Conservation (phyloP, 2,888 invertebrate genomes). For the Oscheius myriophilus region DNA sequence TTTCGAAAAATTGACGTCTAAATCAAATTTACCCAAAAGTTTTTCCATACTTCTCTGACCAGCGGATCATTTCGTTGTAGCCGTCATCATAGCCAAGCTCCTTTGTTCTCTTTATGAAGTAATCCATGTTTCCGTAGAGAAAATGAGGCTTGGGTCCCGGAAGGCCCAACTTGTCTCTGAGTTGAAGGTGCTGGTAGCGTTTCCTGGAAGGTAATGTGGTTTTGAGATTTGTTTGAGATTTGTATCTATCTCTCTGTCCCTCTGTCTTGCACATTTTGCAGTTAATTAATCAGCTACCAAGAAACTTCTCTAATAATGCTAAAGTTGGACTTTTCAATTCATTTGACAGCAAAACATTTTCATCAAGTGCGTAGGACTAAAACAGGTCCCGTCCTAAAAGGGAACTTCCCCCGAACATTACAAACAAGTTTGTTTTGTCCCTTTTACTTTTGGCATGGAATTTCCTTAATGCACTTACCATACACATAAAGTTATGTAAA, state of each 20-base stretch:
- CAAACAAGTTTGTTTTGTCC: too few relatives aligned
- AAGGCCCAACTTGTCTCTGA: constrained; percentile 34
- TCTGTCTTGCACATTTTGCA: too few relatives aligned
- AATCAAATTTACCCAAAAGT: constrained; percentile 21
- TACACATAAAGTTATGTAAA: constrained; percentile 9
- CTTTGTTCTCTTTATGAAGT: constrained; percentile 34
- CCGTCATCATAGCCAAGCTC: constrained; percentile 40
- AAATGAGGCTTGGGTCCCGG: constrained; percentile 40
- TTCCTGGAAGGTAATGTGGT: background rate
- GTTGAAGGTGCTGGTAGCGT: constrained; percentile 6
- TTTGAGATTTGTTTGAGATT: too few relatives aligned
- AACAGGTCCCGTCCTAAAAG: too few relatives aligned
- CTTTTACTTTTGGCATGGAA: too few relatives aligned
- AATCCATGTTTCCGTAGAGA: constrained; percentile 41
- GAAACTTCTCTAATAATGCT: too few relatives aligned
- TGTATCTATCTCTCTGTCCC: too few relatives aligned
- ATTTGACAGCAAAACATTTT: too few relatives aligned
- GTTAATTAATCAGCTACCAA: too few relatives aligned
- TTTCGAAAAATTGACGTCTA: constrained; percentile 25
- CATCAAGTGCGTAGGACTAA: too few relatives aligned
- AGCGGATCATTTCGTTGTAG: constrained; percentile 20
- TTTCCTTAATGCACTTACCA: constrained; percentile 4
- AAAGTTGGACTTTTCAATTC: too few relatives aligned
- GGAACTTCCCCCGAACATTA: too few relatives aligned
- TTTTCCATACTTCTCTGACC: constrained; percentile 42